Base-by-base conservation (phyloP, 1,140 invertebrate species). In the Caenorhabditis tropicalis region DNA sequence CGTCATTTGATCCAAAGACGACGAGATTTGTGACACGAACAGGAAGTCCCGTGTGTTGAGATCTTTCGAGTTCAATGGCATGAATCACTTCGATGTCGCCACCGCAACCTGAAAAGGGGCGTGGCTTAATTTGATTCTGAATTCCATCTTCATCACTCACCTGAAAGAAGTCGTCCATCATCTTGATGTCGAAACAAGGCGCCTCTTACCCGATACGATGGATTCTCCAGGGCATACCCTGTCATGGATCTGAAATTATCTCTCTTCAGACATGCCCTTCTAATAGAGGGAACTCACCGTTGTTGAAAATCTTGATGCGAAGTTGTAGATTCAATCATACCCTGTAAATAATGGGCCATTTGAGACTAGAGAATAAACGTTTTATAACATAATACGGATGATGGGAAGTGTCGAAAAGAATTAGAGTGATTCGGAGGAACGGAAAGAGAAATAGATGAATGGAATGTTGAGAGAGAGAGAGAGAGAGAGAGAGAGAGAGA, bases 111-210 rank as follows among this genome's bases (percentile, higher is more conserved):
- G 46, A 2, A 53, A 43, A 9, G 10, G 7, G 4, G 7, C 21
- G n/a, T 5, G 53, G n/a, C 19, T 56, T 56, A 7, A 16, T 6
- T 4, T 2, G 33, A 19, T 19, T 46, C 5, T 39, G 21, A 79
- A 9, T n/a, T n/a, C n/a, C n/a, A n/a, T n/a, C n/a, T n/a, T n/a
- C n/a, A n/a, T n/a, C n/a, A n/a, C 39, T 6, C 27, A 82, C 82
- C 82, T 65, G 82, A 82, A 43, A 82, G 82, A 31, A 82, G 82
- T 2, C 82, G 24, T n/a, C 82, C 82, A 74, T 82, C 82, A 21
- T 46, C 39, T 31, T 74, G 65, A 15, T 74, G 65, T 24, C 65
- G 16, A 24, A 74, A 74, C 19, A 74, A 36, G 5, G 65, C 65
- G 36, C 65, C 65, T 43, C 65, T 39, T 4, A 74, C 29, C 65